Base-by-base conservation (phyloP, 2,113 vertebrate genomes). In the Clupea harengus region DNA sequence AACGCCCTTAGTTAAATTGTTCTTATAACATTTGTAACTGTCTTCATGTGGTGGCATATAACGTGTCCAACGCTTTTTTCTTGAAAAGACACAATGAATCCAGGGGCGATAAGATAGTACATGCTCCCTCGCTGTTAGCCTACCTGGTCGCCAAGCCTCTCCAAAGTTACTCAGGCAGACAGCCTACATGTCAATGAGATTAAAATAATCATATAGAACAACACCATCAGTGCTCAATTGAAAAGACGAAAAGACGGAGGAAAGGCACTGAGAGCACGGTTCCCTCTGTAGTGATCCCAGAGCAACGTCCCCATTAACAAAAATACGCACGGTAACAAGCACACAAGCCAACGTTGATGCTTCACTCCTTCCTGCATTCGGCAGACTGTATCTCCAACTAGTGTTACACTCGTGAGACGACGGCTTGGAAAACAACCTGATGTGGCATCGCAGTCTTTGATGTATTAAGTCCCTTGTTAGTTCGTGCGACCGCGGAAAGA, bases 61-160 rank as follows among this genome's bases (percentile, higher is more conserved):
- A 57, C 83, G 82, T 89, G 64, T 75, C 67, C 67, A 75, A 0
- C 84, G 83, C 91, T 91, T 83, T 92, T 91, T 90, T 86, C 91
- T 90, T 85, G 89, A 22, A 64, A 57, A 89, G 49, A 81, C 60
- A 81, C 83, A 87, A 88, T 91, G 91, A 89, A 54, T 82, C 32
- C 67, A 88, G 91, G 4, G 13, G 88, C 92, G 87, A 84, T 47
- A 80, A 39, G 87, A 84, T 47, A 80, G 46, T 18, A 54, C 87
- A 86, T 90, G 82, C 47, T 89, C 81, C 54, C 72, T 81, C 54
- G 25, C 80, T 54, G 67, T 75, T 32, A 32, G 67, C 28, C 67
- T 75, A 75, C 89, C 87, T 88, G 89, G 39, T 87, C 81, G 32
- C 52, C 84, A 83, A 54, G 86, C 80, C 82, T 84, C 83, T 47